A percentile compares a stretch with the other conserved stretches of the same genome.
phyloP scores from a whole-genome alignment of 2,797 vertebrate species.

The Scyliorhinus canicula region DNA sequence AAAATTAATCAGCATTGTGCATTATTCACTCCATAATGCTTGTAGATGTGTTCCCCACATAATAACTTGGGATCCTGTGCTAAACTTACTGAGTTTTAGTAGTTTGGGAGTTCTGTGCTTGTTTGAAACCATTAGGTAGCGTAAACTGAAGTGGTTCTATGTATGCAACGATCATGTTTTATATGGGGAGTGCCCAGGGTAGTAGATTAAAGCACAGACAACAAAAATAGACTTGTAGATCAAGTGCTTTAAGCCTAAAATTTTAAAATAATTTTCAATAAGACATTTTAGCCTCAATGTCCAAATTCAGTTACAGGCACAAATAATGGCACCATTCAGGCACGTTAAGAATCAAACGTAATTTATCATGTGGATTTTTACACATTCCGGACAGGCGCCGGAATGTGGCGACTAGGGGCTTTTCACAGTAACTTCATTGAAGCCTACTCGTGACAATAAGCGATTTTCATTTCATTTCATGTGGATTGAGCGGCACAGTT shows the following conservation, averaged over 20 bases:
- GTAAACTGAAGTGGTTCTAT: background rate
- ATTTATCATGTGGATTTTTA: background rate
- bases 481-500: background rate
- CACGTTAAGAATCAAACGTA: background rate
- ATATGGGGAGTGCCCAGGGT: background rate
- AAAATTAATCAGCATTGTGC: background rate
- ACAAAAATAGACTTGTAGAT: background rate
- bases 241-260: background rate
- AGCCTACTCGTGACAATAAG: no score
- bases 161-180: background rate
- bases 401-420: no score
- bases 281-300: background rate
- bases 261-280: background rate
- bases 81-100: background rate
- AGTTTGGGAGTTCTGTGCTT: background rate
- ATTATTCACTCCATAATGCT: background rate
- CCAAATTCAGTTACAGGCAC: constrained; percentile 1
- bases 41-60: background rate
- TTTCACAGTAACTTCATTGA: no score
- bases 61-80: background rate
- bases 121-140: background rate
- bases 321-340: background rate
- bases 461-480: no score
- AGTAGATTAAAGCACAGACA: background rate
- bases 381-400: no score